Evolutionary conservation across 2,888 invertebrate genomes (phyloP), one percentile per base, ranked within the genome.

Genomic region (Erpobdella octoculata): DNA sequence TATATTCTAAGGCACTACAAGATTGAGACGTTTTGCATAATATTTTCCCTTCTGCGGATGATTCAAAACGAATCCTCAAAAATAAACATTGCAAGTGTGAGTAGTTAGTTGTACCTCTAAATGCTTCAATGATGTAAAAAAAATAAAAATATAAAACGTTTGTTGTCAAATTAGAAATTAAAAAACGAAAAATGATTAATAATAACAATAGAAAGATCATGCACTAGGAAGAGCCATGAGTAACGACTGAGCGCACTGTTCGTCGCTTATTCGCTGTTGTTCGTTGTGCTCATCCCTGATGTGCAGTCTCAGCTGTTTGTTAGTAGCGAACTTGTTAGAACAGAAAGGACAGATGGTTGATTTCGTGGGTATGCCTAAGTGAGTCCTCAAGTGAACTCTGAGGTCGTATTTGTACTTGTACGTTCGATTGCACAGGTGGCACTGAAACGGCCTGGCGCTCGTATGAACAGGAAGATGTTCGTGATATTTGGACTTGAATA

Each of bases 391-490:
- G 70, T 77, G 77, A 9, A 77, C 77, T 8, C 76, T 73, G 37
- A 77, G 73, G 73, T 77, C 77, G 66, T 77, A 77, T 74, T 77
- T 77, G 74, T 77, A 77, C 75, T 77, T 77, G 77, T 77, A 77
- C 12, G 77, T 77, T 41, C 77, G 73, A 3, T 76, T 74, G 38
- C 77, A 77, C 33, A 77, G 71, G 71, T 76, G 76, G 64, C 77
- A 77, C 69, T 76, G 76, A 74, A 74, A 77, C 9, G 77, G 77
- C 0, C 77, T 71, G 1, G 74, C 77, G 37, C 77, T 77, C 15
- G 77, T 77, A 75, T 77, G 77, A n/a, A 77, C 77, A 0, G 77
- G 77, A 46, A 77, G 71, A 64, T 77, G 77, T 70, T 77, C 77
- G 71, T 77, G 75, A 71, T 77, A 77, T 64, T 77, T 77, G 25